Percentiles rank a stretch among this genome's conserved stretches.
Conservation (phyloP, 2,797 vertebrate species). For the Ceryle rudis region DNA sequence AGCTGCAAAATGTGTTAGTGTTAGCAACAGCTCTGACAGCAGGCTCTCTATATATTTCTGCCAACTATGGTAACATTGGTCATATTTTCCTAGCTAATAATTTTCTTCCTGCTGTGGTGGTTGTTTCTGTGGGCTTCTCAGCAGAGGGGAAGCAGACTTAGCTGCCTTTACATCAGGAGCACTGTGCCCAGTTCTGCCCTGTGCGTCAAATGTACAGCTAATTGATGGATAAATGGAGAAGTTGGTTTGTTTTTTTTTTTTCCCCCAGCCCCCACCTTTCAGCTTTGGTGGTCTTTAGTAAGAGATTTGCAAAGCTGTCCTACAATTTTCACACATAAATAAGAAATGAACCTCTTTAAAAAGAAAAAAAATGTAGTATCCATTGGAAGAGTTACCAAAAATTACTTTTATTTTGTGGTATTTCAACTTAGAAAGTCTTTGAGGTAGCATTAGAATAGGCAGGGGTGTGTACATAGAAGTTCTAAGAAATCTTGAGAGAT, state of each 20-base stretch:
- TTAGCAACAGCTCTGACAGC: background rate
- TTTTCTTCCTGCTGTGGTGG: background rate
- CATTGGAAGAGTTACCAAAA: background rate
- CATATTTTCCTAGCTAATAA: constrained; percentile 51
- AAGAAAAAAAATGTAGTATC: background rate
- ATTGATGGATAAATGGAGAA: background rate
- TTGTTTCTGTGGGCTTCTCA: constrained; percentile 17
- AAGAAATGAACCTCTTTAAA: background rate
- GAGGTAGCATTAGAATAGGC: background rate
- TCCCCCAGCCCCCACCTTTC: background rate
- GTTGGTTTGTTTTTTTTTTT: accelerated
- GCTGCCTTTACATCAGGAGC: background rate
- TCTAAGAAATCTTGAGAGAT: background rate
- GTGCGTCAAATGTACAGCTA: background rate
- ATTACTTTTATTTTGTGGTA: background rate
- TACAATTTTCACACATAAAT: background rate
- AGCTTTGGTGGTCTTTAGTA: background rate
- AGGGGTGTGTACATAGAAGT: background rate
- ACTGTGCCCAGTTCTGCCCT: background rate
- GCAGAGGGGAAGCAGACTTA: background rate
- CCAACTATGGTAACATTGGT: constrained; percentile 52
- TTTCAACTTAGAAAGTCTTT: background rate
- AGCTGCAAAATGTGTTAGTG: background rate
- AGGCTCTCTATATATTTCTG: background rate
- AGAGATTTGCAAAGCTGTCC: background rate